Evolutionary conservation across 2,113 vertebrate genomes (phyloP).

Genomic region (Cyprinodon variegatus): DNA sequence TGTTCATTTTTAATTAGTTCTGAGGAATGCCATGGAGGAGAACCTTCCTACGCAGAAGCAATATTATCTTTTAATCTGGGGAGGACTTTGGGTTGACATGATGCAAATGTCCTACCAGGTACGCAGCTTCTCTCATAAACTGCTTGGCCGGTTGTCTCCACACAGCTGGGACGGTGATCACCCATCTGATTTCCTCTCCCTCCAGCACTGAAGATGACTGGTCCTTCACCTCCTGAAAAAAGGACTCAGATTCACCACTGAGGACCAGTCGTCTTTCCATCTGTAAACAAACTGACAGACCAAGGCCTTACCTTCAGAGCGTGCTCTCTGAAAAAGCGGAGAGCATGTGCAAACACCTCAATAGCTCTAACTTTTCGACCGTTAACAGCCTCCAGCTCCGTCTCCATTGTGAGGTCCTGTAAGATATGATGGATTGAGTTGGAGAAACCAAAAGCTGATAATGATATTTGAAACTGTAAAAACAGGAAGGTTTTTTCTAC

Average conservation of each 20-base stretch:
- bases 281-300: not conserved
- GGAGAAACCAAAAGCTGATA: not conserved
- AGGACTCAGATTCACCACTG: not conserved
- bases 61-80: slow-evolving; percentile 12
- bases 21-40: not conserved
- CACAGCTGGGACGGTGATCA: slow-evolving; percentile 95
- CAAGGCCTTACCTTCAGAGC: slow-evolving; percentile 85
- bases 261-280: not conserved
- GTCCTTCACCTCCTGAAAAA: slow-evolving; percentile 88
- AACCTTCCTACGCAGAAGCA: slow-evolving; percentile 8
- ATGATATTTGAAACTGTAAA: not conserved
- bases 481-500: not conserved
- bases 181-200: slow-evolving; percentile 88
- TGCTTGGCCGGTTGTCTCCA: slow-evolving; percentile 98
- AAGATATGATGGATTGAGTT: not conserved
- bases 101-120: slow-evolving; percentile 80
- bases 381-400: slow-evolving; percentile 90
- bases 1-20: slow-evolving; percentile 3
- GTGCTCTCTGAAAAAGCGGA: slow-evolving; percentile 92
- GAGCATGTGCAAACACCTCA: slow-evolving; percentile 91
- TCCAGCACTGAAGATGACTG: slow-evolving; percentile 84
- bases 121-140: slow-evolving; percentile 97
- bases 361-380: slow-evolving; percentile 88
- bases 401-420: slow-evolving; percentile 86
- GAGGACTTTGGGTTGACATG: not conserved